A percentile compares a stretch with the other conserved stretches of the same genome.
Evolutionary conservation across 1,140 invertebrate species (phyloP).

Genomic region (Steinernema khuongi): DNA sequence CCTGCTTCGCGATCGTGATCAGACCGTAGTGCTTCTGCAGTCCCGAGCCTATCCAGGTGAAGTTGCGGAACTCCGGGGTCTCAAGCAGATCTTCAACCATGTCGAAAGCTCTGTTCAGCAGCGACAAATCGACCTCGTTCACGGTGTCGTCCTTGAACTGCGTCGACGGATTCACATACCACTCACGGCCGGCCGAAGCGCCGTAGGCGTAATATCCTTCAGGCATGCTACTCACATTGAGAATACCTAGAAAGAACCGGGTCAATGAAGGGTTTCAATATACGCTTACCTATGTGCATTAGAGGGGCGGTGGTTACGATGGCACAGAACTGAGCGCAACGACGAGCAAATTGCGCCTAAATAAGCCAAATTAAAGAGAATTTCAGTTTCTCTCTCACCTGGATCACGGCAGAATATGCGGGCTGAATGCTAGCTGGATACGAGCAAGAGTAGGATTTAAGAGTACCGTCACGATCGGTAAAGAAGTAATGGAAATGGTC

Average conservation of each 20-base stretch:
- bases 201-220: constrained; percentile 48
- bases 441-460: constrained; percentile 55
- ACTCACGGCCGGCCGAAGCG: constrained; percentile 39
- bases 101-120: constrained; percentile 36
- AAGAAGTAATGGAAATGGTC: constrained; percentile 59
- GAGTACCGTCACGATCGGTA: constrained; percentile 57
- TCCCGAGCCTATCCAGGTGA: constrained; percentile 43
- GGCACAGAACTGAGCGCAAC: constrained; percentile 58
- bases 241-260: constrained; percentile 26
- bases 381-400: constrained; percentile 29
- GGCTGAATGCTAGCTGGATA: constrained; percentile 56
- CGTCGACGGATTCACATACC: constrained; percentile 38
- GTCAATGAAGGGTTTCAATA: neutral
- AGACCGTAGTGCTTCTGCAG: constrained; percentile 43
- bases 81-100: constrained; percentile 39
- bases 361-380: neutral
- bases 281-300: constrained; percentile 44
- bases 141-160: constrained; percentile 41
- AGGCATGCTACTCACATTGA: constrained; percentile 55
- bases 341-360: constrained; percentile 54
- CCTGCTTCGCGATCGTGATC: constrained; percentile 41
- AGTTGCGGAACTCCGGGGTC: constrained; percentile 31
- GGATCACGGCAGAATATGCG: constrained; percentile 57
- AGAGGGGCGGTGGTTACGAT: constrained; percentile 58
- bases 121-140: constrained; percentile 23